These are phyloP conservation scores for Polypterus bichir DNA, from an alignment of 2,113 vertebrate genomes.

Conservation along the genomic window DNA sequence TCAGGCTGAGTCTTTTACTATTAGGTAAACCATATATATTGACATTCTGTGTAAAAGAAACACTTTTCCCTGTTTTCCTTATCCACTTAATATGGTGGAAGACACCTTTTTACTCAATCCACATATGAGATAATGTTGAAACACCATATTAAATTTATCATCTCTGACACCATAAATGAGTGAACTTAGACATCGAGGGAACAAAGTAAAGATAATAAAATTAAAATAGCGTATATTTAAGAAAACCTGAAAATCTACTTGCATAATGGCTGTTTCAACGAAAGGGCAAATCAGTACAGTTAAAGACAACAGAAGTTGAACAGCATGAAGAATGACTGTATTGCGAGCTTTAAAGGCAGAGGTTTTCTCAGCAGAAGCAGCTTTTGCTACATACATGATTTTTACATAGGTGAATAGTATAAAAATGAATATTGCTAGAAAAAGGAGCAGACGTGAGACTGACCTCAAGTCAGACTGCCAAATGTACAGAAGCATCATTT, in stretches of 20 bases:
- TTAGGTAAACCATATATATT: no score
- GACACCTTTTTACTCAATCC: conserved; percentile 13
- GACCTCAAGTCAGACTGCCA: conserved; percentile 17
- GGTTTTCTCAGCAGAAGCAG: conserved; percentile 14
- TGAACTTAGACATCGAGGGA: conserved; percentile 19
- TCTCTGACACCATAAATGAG: no score
- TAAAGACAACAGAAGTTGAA: conserved; percentile 26
- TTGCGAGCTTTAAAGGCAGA: conserved; percentile 18
- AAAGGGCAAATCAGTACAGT: conserved; percentile 14
- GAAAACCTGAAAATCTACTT: conserved; percentile 6
- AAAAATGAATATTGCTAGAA: conserved; percentile 13
- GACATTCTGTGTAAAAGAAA: no score
- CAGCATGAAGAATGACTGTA: conserved; percentile 25
- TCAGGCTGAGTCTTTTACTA: no score
- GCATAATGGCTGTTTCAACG: conserved; percentile 14
- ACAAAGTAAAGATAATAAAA: conserved; percentile 18
- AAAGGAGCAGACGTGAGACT: not conserved
- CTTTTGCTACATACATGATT: conserved; percentile 22
- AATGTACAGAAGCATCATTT: conserved; percentile 6
- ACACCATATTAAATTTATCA: conserved; percentile 18
- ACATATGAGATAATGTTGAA: conserved; percentile 17
- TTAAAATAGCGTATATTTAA: conserved; percentile 14
- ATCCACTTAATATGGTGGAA: no score
- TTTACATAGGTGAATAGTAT: conserved; percentile 22
- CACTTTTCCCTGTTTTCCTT: no score